These are phyloP conservation scores for Drosophila dives DNA, from an alignment of 2,888 invertebrate species.

Conservation along the genomic window DNA sequence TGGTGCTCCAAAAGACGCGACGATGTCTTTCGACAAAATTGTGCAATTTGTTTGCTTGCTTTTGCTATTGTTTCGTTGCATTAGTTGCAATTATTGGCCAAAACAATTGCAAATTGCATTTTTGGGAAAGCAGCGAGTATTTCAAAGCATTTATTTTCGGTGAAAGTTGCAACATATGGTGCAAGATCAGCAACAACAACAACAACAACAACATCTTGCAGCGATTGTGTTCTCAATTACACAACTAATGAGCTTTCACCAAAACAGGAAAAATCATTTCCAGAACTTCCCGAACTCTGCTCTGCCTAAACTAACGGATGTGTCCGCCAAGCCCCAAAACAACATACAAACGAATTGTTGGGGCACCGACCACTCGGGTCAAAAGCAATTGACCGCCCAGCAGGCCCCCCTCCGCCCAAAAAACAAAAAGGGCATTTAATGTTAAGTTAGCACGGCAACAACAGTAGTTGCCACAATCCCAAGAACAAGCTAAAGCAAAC, in stretches of 20 bases:
- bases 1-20: slow-evolving; percentile 18
- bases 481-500: slow-evolving; percentile 35
- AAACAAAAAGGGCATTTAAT: slow-evolving; percentile 63
- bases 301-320: slow-evolving; percentile 60
- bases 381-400: slow-evolving; percentile 78
- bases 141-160: slow-evolving; percentile 47
- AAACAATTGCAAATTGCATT: slow-evolving; percentile 77
- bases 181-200: slow-evolving; percentile 14
- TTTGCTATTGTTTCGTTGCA: slow-evolving; percentile 56
- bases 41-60: slow-evolving; percentile 63
- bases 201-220: slow-evolving; percentile 25
- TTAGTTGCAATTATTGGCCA: slow-evolving; percentile 76
- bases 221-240: slow-evolving; percentile 28
- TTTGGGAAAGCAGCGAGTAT: slow-evolving; percentile 57
- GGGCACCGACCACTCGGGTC: slow-evolving; percentile 49
- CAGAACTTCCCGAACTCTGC: slow-evolving; percentile 56
- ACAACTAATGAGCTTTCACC: slow-evolving; percentile 71
- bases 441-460: slow-evolving; percentile 57
- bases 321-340: slow-evolving; percentile 28
- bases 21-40: slow-evolving; percentile 64
- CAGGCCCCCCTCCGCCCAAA: slow-evolving; percentile 2
- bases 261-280: slow-evolving; percentile 69
- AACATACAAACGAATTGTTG: slow-evolving; percentile 15
- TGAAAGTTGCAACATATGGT: slow-evolving; percentile 68
- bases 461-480: slow-evolving; percentile 27